Evolutionary conservation across 2,888 invertebrate species (phyloP), one percentile per base, ranked within the genome.

Genomic region (Cenopis cana): DNA sequence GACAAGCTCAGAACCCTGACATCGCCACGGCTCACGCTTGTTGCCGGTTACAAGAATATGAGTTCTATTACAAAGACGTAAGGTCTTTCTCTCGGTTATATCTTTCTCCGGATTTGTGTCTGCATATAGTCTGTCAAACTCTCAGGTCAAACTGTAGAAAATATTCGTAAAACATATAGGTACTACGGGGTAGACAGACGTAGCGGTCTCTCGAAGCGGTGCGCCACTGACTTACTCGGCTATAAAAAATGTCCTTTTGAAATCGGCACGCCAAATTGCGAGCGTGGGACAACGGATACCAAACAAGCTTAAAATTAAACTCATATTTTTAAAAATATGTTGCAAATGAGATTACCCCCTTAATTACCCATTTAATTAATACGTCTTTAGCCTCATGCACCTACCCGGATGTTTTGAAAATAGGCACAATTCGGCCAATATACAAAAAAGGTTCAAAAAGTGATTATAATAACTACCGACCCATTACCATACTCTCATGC

Each of bases 1-100:
- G 81, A 77, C 81, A 74, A 76, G 75, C 80, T 78, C 79, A 79
- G 78, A 83, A 80, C 85, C 86, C 83, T 85, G 86, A 85, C 84
- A 85, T 38, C 52, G 59, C 36, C 54, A 55, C 55, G 65, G 66
- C 54, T 50, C 55, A 36, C 60, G 60, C 60, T 33, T n/a, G 29
- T 29, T 10, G 2, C 14, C 50, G n/a, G 36, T 50, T 18, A 62
- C 12, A 36, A 9, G 11, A 64, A 24, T 64, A 38, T 38, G 10
- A 20, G 4, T 38, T 52, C 36, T 54, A 38, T 12, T 10, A 18
- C 14, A 0, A 38, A 2, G 9, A 38, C 24, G n/a, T 54, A 64
- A 62, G n/a, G 64, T 54, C 4, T 54, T 24, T 24, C 2, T 24
- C 1, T 3, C 24, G 24, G 24, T 24, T 4, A 24, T 24, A 24